A percentile compares a stretch with the other conserved stretches of the same genome.
Evolutionary conservation across 2,888 invertebrate genomes (phyloP).

Genomic region (Drosophila monieri): DNA sequence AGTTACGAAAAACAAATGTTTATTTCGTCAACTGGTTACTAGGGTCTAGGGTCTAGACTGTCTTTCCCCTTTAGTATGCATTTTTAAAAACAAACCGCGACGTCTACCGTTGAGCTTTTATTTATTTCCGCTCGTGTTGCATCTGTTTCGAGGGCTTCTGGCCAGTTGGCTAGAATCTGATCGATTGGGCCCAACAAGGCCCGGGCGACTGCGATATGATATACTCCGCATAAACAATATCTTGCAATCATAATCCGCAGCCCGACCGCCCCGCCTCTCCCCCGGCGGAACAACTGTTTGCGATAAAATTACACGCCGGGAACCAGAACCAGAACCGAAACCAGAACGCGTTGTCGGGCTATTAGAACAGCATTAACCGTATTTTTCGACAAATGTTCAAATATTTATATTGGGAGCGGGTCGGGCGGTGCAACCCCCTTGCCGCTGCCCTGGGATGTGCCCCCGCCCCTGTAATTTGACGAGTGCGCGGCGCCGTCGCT

Average conservation of each 20-base stretch:
- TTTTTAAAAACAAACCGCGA: neutral
- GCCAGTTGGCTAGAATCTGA: neutral
- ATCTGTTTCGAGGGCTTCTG: neutral
- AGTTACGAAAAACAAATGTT: no score
- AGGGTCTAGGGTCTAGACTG: no score
- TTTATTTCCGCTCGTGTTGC: neutral
- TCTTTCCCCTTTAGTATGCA: no score
- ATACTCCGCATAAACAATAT: conserved; percentile 17
- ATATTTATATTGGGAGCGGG: conserved; percentile 66
- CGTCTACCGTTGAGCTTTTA: neutral
- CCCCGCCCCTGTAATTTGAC: conserved; percentile 64
- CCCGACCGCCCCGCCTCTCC: neutral
- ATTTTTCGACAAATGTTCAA: conserved; percentile 83
- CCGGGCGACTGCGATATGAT: conserved; percentile 9
- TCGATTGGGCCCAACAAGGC: neutral
- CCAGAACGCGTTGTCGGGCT: conserved; percentile 39
- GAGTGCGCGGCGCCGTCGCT: conserved; percentile 50
- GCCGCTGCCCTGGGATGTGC: neutral
- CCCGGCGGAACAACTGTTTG: conserved; percentile 53
- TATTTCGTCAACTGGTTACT: no score
- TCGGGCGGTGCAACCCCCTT: conserved; percentile 44
- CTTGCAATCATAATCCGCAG: conserved; percentile 16
- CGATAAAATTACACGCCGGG: conserved; percentile 67
- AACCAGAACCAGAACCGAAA: conserved; percentile 1
- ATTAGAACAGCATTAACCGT: conserved; percentile 81